These are phyloP conservation scores for Pheosia tremula DNA, from an alignment of 2,888 invertebrate genomes.

Conservation along the genomic window DNA sequence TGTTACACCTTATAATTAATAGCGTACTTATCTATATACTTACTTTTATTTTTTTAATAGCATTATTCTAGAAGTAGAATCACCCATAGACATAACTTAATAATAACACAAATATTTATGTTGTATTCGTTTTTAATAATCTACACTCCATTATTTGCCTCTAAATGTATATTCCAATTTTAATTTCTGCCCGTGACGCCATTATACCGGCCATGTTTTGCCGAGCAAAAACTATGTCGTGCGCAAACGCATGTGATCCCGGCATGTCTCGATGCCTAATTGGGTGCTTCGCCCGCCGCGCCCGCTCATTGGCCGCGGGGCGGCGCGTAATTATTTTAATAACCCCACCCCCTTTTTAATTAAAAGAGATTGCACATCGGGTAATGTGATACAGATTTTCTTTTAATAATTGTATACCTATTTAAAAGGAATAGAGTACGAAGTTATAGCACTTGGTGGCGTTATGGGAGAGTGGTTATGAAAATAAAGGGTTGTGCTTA, in stretches of 20 bases:
- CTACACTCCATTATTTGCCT: neutral
- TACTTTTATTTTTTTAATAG: too few species aligned
- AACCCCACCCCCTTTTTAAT: slow-evolving; percentile 78
- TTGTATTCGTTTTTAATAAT: too few species aligned
- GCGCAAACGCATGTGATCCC: slow-evolving; percentile 51
- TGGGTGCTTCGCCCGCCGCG: slow-evolving; percentile 63
- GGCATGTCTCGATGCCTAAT: slow-evolving; percentile 66
- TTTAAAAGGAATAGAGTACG: slow-evolving; percentile 12
- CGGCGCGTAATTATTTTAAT: slow-evolving; percentile 79
- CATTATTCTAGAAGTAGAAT: too few species aligned
- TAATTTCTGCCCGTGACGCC: slow-evolving; percentile 42
- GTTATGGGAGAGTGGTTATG: slow-evolving; percentile 1
- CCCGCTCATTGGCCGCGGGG: slow-evolving; percentile 70
- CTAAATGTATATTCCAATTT: neutral
- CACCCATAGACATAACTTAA: too few species aligned
- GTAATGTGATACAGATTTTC: slow-evolving; percentile 13
- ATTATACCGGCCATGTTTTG: slow-evolving; percentile 56
- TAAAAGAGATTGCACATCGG: slow-evolving; percentile 52
- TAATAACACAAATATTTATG: too few species aligned
- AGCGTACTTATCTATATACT: too few species aligned
- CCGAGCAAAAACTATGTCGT: slow-evolving; percentile 62
- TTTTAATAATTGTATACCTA: slow-evolving; percentile 19
- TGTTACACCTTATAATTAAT: too few species aligned
- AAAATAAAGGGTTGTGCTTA: neutral
- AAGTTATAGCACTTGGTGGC: neutral